Conservation (phyloP, 2,113 vertebrate genomes). For the Trichechus manatus region DNA sequence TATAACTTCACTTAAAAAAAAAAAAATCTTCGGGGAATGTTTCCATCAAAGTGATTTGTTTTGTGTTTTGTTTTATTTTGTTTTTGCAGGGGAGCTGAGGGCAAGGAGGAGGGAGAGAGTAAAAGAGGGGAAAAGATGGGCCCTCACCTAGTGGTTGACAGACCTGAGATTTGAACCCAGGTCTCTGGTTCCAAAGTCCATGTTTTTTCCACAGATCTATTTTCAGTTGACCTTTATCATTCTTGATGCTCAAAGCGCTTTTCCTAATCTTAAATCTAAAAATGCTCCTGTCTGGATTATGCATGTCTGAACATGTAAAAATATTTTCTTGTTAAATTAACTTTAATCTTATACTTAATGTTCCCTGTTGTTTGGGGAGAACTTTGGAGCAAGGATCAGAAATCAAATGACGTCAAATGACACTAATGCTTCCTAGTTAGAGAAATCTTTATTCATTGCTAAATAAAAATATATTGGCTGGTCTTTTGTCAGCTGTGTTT, state of each 20-base stretch:
- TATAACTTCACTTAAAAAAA: conserved; percentile 29
- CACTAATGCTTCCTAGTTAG: conserved; percentile 68
- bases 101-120: background rate
- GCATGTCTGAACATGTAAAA: conserved; percentile 71
- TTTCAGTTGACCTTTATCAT: conserved; percentile 67
- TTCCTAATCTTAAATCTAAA: conserved; percentile 56
- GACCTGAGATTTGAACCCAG: background rate
- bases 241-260: conserved; percentile 21
- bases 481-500: conserved; percentile 43
- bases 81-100: background rate
- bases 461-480: conserved; percentile 59
- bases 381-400: conserved; percentile 56
- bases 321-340: conserved; percentile 72
- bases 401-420: conserved; percentile 64
- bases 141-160: background rate
- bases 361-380: conserved; percentile 9
- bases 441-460: conserved; percentile 30
- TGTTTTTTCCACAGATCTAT: background rate
- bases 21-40: conserved; percentile 32
- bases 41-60: conserved; percentile 20
- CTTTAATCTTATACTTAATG: conserved; percentile 61
- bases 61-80: background rate
- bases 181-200: background rate
- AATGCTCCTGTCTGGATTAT: conserved; percentile 55
- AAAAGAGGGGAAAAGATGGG: background rate